A percentile compares a stretch with the other conserved stretches of the same genome.
Evolutionary conservation across 2,797 vertebrate genomes (phyloP).

Genomic region (Lophotriccus pileatus): DNA sequence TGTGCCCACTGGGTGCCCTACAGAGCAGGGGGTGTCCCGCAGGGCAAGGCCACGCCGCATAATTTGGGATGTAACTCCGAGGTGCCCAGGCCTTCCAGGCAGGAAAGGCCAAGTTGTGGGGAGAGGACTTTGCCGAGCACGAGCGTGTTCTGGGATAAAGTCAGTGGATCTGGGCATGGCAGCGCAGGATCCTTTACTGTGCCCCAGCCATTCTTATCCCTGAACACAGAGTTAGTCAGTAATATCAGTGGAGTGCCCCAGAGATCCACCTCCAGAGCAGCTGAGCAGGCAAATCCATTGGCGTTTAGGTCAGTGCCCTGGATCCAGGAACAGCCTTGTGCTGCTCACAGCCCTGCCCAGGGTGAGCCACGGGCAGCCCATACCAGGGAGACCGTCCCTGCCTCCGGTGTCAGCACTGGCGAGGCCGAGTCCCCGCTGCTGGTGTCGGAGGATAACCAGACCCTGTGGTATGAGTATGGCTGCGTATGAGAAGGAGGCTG

Average conservation of each 20-base stretch:
- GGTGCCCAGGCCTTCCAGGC: constrained; percentile 44
- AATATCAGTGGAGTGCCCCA: constrained; percentile 87
- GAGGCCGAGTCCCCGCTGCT: constrained; percentile 74
- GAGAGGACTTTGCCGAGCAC: constrained; percentile 45
- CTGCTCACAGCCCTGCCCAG: constrained; percentile 19
- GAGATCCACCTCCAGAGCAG: constrained; percentile 43
- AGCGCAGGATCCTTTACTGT: constrained; percentile 25
- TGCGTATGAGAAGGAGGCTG: constrained; percentile 83
- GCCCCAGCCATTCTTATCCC: constrained; percentile 86
- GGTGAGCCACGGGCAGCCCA: constrained; percentile 16
- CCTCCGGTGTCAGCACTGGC: constrained; percentile 32
- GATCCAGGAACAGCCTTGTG: constrained; percentile 53
- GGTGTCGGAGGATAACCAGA: constrained; percentile 89
- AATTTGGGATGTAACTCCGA: not conserved
- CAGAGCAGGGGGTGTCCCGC: constrained; percentile 62
- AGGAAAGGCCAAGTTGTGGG: constrained; percentile 25
- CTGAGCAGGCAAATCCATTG: constrained; percentile 49
- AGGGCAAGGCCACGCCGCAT: not conserved
- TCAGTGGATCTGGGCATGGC: constrained; percentile 54
- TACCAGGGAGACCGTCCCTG: constrained; percentile 38
- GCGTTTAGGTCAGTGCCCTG: constrained; percentile 55
- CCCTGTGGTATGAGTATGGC: constrained; percentile 97
- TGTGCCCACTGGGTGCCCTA: constrained; percentile 79
- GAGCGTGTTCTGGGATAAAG: constrained; percentile 76
- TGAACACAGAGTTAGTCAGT: constrained; percentile 94